A percentile compares a stretch with the other conserved stretches of the same genome.
These are phyloP conservation scores for Heliconius erato DNA, from an alignment of 2,888 invertebrate genomes.

Conservation along the genomic window DNA sequence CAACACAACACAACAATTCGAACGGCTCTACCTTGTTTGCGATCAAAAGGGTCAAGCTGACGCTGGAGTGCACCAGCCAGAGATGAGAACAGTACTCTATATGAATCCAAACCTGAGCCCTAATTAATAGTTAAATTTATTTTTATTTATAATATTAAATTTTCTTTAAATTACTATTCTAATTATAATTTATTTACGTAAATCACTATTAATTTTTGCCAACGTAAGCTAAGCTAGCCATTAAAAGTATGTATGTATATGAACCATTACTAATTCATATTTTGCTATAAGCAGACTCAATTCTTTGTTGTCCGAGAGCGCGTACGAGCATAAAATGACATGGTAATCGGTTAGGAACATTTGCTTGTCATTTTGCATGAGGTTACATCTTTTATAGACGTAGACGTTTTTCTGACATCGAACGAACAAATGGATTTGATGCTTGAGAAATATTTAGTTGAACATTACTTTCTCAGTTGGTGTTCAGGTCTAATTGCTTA, in stretches of 20 bases:
- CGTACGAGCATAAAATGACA: slow-evolving; percentile 45
- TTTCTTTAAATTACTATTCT: not conserved
- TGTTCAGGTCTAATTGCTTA: not conserved
- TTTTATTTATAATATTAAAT: too few species aligned
- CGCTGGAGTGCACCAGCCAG: too few species aligned
- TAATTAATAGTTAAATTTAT: too few species aligned
- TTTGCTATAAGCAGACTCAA: slow-evolving; percentile 38
- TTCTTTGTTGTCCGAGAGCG: slow-evolving; percentile 42
- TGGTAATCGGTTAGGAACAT: slow-evolving; percentile 48
- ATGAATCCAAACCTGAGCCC: too few species aligned
- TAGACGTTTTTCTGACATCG: slow-evolving; percentile 32
- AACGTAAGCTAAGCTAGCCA: slow-evolving; percentile 37
- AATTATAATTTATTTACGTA: not conserved
- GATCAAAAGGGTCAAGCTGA: too few species aligned
- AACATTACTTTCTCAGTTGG: not conserved
- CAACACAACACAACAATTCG: too few species aligned
- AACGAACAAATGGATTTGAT: slow-evolving; percentile 32
- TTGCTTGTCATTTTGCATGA: slow-evolving; percentile 49
- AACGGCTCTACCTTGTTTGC: too few species aligned
- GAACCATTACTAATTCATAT: slow-evolving; percentile 38
- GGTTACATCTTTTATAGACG: slow-evolving; percentile 46
- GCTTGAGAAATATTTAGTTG: not conserved
- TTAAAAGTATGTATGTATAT: slow-evolving; percentile 40
- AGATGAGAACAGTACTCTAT: too few species aligned
- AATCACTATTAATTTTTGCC: slow-evolving; percentile 27